Base-by-base conservation (phyloP, 2,797 vertebrate genomes). In the Phrynocephalus guinanensis region DNA sequence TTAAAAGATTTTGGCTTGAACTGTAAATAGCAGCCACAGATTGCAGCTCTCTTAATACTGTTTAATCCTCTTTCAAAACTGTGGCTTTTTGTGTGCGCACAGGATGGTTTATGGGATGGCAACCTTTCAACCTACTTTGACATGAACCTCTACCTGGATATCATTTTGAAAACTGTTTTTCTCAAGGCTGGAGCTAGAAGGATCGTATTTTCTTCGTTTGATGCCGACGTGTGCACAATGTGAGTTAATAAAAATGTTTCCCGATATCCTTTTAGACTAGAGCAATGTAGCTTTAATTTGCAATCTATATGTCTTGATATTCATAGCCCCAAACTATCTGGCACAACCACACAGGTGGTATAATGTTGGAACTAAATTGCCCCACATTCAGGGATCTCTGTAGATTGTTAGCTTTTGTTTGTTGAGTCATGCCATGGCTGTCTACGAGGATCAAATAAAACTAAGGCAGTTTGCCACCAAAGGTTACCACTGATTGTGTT, bases 181-280 rank as follows among this genome's bases (percentile, higher is more conserved):
- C 95, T 98, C 95, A 98, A 97, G 93, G 98, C 97, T 73, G 98
- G 98, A 80, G 96, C 93, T 5, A 98, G 99, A 85, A 98, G 98
- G 86, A 97, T 99, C 73, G 95, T 99, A 30, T 99, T 99, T 97
- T 99, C 99, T 91, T 98, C 97, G 90, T 99, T 99, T 89, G 98
- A 99, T 96, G 98, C 99, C 1, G 98, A 99, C 91, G 95, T 99
- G 93, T 99, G 99, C 94, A 98, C 98, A 90, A 99, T 99, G 99
- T 99, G 95, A 98, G 98, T 97, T 50, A 28, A 79, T 50, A 7
- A 24, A 88, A 71, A 73, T n/a, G 44, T 15, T 33, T 44, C 77
- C 30, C n/a, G 76, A 60, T 10, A 26, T 67, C 38, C 24, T 60
- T 30, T 89, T 60, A 60, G 1, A 75, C 38, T 60, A 60, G 1